Base-by-base conservation (phyloP, 2,113 vertebrate genomes). In the Lophotis ruficrista region DNA sequence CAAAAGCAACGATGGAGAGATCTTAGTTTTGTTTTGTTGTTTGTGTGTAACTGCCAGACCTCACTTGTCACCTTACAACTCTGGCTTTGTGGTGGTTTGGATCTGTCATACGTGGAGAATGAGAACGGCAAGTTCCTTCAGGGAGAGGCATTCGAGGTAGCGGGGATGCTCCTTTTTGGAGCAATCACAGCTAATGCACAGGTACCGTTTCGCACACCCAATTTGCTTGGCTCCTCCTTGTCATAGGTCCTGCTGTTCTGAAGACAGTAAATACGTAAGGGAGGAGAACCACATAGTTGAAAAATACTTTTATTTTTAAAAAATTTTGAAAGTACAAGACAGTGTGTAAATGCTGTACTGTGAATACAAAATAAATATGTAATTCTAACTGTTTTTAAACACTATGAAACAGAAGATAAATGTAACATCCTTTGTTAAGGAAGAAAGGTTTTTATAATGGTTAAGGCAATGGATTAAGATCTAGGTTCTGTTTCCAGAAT, bases 1-100 rank as follows among this genome's bases (percentile, higher is more conserved):
- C 69, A 28, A 23, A 78, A 69, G 78, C 1, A 1, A 15, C 10
- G 22, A 21, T 18, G 31, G 45, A 61, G 78, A 56, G 35, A 10
- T 12, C 23, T 18, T 43, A 3, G 22, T 33, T 66, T 30, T 24
- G 45, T 7, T 70, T 16, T 31, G 37, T 3, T 70, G 48, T 64
- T 57, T 15, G 23, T 8, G 13, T n/a, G 14, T 21, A 58, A 20
- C 50, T 66, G 47, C 53, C 51, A 37, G 51, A 16, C 53, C 30
- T 71, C 35, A 1, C 10, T 10, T 8, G 23, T 27, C 45, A 14
- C 43, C 57, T 35, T 25, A 15, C 0, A 0, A 10, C 13, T 25
- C 8, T 30, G 54, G 43, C 51, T 79, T 75, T 31, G 68, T 33
- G 25, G 48, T 43, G 17, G 48, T 54, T 64, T 62, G 76, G n/a